Base-by-base conservation (phyloP, 2,888 invertebrate genomes). In the Ellobium chinense region DNA sequence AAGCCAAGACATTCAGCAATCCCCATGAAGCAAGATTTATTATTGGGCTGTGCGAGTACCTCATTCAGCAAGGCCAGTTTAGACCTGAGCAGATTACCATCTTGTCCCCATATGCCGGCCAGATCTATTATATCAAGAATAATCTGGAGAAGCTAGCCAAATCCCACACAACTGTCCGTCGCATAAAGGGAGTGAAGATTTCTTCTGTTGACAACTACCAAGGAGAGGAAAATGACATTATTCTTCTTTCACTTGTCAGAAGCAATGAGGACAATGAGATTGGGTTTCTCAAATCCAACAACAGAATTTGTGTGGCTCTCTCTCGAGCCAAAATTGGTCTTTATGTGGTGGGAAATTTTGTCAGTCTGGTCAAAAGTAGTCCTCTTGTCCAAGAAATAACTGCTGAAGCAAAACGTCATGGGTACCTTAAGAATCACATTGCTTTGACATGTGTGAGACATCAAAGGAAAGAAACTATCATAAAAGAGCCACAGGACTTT, bases 141-240 rank as follows among this genome's bases (percentile, higher is more conserved):
- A 12, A 36, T 18, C n/a, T 72, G 3, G 56, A 78, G 14, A 5
- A 37, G 29, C 18, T 72, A 29, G 62, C 54, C 1, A 74, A 91
- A 0, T 82, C 85, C 29, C 85, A 84, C 24, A 60, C 78, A 18
- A 89, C 92, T 86, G 85, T 84, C 7, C 84, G 82, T 34, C 46
- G 76, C 29, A 87, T 87, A 68, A 83, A 87, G 37, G 88, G 89
- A 9, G 86, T 91, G 14, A 78, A 87, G 66, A 78, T 91, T 4
- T 88, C 87, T 9, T 86, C 89, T 9, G 89, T 92, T 27, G 92
- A 92, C 82, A 92, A 92, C 81, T 92, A 85, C 77, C 92, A 92
- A 81, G 92, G 92, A 24, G 92, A 92, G 84, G 92, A 93, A 85
- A 93, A 92, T 85, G 91, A 92, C 72, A 92, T 93, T 27, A 88